Evolutionary conservation across 2,113 vertebrate species (phyloP).

Genomic region (Columbina picui): DNA sequence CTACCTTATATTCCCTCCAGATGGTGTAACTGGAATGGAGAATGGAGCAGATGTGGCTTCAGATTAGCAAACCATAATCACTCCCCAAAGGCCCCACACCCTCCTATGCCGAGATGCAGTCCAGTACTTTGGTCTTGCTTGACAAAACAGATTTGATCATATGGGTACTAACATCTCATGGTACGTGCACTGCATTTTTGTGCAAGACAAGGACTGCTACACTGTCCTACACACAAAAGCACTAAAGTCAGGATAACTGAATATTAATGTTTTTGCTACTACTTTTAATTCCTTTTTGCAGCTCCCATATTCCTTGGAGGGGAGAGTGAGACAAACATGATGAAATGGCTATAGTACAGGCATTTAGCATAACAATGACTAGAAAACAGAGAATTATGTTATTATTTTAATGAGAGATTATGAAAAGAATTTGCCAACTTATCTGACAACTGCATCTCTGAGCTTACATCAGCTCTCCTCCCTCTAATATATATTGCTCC

Average conservation of each 20-base stretch:
- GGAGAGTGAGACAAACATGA: background rate
- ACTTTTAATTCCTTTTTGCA: background rate
- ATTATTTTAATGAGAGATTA: background rate
- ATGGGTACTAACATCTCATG: background rate
- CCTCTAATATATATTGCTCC: background rate
- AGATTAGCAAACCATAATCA: background rate
- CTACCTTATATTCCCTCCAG: background rate
- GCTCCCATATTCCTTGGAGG: accelerated
- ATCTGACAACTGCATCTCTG: background rate
- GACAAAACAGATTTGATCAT: background rate
- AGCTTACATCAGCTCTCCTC: background rate
- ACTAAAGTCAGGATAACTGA: background rate
- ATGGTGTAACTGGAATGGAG: background rate
- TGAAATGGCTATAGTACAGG: background rate
- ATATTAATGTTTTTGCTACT: background rate
- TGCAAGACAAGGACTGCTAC: background rate
- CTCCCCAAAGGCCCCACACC: background rate
- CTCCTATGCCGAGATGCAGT: background rate
- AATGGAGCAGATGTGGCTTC: background rate
- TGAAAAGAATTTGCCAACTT: background rate
- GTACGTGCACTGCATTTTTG: background rate
- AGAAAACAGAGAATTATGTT: background rate
- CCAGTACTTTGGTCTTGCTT: background rate
- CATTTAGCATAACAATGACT: background rate
- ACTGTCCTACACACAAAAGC: background rate